Conservation (phyloP, 2,113 vertebrate genomes). For the Anhinga anhinga region DNA sequence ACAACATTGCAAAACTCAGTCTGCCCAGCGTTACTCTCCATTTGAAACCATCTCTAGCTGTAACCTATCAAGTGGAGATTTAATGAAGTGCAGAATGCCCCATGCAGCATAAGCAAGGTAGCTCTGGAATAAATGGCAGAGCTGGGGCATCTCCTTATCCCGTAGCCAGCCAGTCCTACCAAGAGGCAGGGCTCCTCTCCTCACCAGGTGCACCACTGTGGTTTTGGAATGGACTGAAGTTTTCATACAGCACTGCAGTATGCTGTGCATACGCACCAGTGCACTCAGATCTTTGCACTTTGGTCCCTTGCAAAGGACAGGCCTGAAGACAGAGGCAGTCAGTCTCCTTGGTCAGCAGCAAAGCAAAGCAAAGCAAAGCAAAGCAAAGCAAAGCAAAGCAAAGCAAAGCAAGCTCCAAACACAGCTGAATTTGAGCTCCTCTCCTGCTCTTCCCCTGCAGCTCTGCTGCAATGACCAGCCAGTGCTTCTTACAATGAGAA, state of each 20-base stretch:
- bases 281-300: not conserved
- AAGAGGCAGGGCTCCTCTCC: not conserved
- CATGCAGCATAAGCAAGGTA: not conserved
- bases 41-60: not conserved
- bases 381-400: not conserved
- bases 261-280: fast-evolving
- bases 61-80: not conserved
- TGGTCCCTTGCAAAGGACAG: not conserved
- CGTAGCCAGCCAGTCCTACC: fast-evolving
- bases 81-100: not conserved
- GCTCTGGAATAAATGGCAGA: not conserved
- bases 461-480: not conserved
- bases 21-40: not conserved
- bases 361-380: not conserved
- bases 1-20: not conserved
- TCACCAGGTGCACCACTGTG: fast-evolving
- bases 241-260: not conserved
- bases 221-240: not conserved
- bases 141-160: not conserved
- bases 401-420: not conserved
- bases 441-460: not conserved
- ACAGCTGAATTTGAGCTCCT: not conserved
- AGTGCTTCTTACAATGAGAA: not conserved
- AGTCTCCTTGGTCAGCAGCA: not conserved
- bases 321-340: not conserved